Base-by-base conservation (phyloP, 2,113 vertebrate genomes). In the Uria aalge region DNA sequence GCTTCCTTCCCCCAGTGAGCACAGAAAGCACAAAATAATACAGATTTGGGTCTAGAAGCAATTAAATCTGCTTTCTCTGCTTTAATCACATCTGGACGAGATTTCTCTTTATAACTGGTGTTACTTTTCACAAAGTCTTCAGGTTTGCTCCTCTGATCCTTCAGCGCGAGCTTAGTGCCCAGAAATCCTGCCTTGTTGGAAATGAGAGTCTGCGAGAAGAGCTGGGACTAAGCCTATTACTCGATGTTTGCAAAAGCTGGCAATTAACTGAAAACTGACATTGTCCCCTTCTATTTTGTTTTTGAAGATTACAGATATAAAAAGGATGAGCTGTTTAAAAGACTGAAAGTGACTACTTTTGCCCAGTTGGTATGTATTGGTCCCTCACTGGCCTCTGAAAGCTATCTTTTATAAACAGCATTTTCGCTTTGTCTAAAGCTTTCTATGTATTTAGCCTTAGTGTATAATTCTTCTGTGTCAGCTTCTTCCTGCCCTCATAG, bases 251-350 rank as follows among this genome's bases (percentile, higher is more conserved):
- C 30, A 36, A 56, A 66, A 72, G 2, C 5, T 64, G 55, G 60
- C 34, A 45, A 71, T 53, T 38, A 74, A 3, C 41, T 71, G 56
- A 10, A 55, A 92, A 88, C 63, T 79, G 1, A 90, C 40, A 1
- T 92, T 52, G 36, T 34, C 32, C 14, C 77, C 8, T 92, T 89
- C 38, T 94, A 17, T 75, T 95, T 85, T 96, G 7, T 95, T 60
- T 81, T 96, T 95, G 73, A 74, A 97, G 99, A 99, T 98, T 99
- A 99, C 97, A 99, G 99, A n/a, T 99, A 99, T 60, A 99, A 97
- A 97, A 99, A 99, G 96, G 99, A 99, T 43, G 99, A 99, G 95
- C 98, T 99, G 84, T 99, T 99, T 90, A 99, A 99, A 94, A 98
- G 99, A 80, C 97, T 99, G 38, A 99, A 99, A 93, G 99, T 99